Evolutionary conservation across 2,888 invertebrate species (phyloP), one percentile per base, ranked within the genome.

Genomic region (Mamestra brassicae): DNA sequence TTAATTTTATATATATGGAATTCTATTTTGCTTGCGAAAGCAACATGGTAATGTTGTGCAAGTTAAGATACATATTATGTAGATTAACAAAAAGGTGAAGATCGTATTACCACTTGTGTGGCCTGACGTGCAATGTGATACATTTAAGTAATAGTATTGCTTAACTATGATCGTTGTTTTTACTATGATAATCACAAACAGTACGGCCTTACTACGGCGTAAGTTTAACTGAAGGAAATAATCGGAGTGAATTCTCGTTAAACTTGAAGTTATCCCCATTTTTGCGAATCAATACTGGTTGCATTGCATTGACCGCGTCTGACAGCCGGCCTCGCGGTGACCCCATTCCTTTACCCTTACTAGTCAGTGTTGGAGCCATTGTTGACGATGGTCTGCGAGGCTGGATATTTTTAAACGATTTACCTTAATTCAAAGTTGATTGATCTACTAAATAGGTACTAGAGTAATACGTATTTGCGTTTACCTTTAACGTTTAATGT

Each of bases 331-430:
- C 93, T 93, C 91, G 92, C 87, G 75, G 82, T 92, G 95, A 93
- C 95, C 95, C 92, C 94, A 95, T 95, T 95, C 94, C 89, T 88
- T 88, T 84, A 87, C 90, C 95, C 94, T 93, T 95, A 93, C 92
- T 89, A 85, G 93, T 92, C 89, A 83, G 83, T 88, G 89, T 89
- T 88, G 88, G 85, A 90, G 87, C 87, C 90, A 80, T 82, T 82
- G 84, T 83, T 80, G 76, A 73, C 64, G 54, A 76, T 83, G 67
- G 83, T 88, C 87, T 81, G 82, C 89, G 88, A 92, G 89, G 89
- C 81, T 88, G 80, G 76, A 75, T 76, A 84, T 88, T 89, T 87
- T 86, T 86, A 82, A 81, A 70, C 69, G 45, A 69, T 88, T 90
- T 86, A 86, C 86, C 86, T 88, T 81, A 77, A 79, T 61, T 70